phyloP scores from a whole-genome alignment of 2,113 vertebrate species.

The Indicator maculatus region DNA sequence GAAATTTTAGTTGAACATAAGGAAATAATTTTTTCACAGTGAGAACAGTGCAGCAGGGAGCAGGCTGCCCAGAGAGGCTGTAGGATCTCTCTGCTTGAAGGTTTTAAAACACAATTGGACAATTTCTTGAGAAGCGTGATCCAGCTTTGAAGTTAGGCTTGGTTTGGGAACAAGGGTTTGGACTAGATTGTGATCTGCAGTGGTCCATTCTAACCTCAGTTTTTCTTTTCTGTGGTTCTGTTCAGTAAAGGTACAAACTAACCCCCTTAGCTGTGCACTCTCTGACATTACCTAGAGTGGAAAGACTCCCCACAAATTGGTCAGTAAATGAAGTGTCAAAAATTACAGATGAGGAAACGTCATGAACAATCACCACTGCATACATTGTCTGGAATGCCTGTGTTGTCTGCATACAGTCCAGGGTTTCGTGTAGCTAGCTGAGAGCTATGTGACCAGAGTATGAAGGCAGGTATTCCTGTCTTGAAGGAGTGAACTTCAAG shows the following conservation, averaged over 20 bases:
- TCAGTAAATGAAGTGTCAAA: neutral
- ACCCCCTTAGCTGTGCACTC: neutral
- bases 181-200: neutral
- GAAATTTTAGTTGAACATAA: neutral
- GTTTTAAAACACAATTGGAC: neutral
- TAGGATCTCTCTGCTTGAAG: neutral
- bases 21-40: conserved; percentile 5
- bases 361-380: neutral
- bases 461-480: neutral
- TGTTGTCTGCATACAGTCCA: neutral
- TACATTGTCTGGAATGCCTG: neutral
- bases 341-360: neutral
- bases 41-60: neutral
- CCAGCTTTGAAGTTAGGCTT: neutral
- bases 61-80: neutral
- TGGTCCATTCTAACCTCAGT: neutral
- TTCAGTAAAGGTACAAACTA: neutral
- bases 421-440: neutral
- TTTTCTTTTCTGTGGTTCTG: neutral
- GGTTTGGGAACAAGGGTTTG: neutral
- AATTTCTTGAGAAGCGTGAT: neutral
- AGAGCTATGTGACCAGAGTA: neutral
- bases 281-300: neutral
- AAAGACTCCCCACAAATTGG: neutral
- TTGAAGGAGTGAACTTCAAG: neutral